Evolutionary conservation across 2,797 vertebrate genomes (phyloP).

Genomic region (Cossypha dichroa): DNA sequence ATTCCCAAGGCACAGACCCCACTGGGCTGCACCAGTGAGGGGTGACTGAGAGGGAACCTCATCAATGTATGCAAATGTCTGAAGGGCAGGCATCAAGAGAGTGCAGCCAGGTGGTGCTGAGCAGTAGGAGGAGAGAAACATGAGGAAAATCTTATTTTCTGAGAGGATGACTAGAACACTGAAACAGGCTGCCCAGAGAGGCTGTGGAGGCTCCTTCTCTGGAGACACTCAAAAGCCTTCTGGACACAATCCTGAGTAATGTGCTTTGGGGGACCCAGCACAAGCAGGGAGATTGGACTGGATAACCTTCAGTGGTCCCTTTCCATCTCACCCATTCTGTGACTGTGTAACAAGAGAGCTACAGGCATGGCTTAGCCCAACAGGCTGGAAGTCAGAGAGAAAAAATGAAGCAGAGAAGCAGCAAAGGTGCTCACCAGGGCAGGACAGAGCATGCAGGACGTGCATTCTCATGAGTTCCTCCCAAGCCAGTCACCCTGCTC

Average conservation of each 20-base stretch:
- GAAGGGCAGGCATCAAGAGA: neutral
- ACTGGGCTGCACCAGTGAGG: accelerated
- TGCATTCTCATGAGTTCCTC: neutral
- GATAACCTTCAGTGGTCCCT: neutral
- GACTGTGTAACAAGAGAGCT: neutral
- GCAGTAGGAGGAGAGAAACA: neutral
- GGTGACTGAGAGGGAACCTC: neutral
- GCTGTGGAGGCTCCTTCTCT: neutral
- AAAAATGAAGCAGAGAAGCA: neutral
- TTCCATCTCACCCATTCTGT: neutral
- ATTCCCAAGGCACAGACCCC: neutral
- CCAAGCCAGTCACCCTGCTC: neutral
- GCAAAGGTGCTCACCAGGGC: accelerated
- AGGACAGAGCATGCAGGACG: accelerated
- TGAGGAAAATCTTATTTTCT: neutral
- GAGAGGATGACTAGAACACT: neutral
- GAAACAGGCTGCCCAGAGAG: neutral
- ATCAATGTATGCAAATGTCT: neutral
- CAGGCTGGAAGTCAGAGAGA: neutral
- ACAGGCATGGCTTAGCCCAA: neutral
- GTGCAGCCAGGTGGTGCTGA: neutral
- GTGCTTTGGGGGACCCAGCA: neutral
- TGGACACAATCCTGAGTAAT: neutral
- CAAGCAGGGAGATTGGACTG: neutral
- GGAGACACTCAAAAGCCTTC: neutral